Percentiles rank a stretch among this genome's conserved stretches.
These are phyloP conservation scores for Listronotus oregonensis DNA, from an alignment of 1,140 invertebrate species.

Conservation along the genomic window DNA sequence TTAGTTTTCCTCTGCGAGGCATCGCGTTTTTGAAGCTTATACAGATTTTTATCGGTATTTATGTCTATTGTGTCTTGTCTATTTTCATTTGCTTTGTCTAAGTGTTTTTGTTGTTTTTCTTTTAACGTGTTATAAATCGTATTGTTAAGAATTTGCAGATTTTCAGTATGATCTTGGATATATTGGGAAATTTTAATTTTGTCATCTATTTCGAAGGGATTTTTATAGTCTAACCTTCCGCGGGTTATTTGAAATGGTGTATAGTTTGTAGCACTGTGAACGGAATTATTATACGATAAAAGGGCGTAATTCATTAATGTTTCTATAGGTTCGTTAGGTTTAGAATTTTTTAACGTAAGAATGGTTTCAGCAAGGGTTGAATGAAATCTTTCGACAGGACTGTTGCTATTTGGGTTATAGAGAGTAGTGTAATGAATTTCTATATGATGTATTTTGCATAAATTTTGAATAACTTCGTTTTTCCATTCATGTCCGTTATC, in stretches of 20 bases:
- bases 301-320: slow-evolving; percentile 11
- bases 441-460: slow-evolving; percentile 15
- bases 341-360: neutral
- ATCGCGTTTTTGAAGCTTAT: neutral
- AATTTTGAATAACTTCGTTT: slow-evolving; percentile 8
- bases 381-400: slow-evolving; percentile 16
- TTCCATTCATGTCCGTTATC: slow-evolving; percentile 18
- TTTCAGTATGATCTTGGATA: no score
- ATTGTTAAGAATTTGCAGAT: no score
- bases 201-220: neutral
- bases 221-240: neutral
- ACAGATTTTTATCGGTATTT: neutral
- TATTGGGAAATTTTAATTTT: no score
- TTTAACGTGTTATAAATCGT: no score
- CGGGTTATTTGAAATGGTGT: no score
- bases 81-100: no score
- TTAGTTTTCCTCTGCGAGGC: neutral
- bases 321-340: slow-evolving; percentile 9
- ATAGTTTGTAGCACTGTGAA: no score
- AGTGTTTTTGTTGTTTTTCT: no score
- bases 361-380: slow-evolving; percentile 4
- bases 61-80: no score
- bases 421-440: slow-evolving; percentile 17
- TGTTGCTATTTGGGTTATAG: slow-evolving; percentile 6
- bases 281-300: neutral